Base-by-base conservation (phyloP, 2,797 vertebrate species). In the Columba guinea region DNA sequence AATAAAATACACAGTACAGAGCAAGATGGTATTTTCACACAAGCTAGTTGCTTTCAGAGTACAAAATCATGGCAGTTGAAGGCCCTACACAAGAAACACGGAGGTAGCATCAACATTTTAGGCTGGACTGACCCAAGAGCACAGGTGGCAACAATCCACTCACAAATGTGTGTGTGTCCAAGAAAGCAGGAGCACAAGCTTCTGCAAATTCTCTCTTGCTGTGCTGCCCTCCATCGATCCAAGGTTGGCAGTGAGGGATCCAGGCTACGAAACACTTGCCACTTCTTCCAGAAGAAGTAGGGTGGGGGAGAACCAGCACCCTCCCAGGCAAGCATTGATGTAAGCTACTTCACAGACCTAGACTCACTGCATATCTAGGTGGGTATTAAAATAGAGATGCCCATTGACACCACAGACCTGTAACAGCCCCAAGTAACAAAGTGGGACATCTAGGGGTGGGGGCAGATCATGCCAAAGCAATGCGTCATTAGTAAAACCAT, bases 151-250 rank as follows among this genome's bases (percentile, higher is more conserved):
- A 53, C 68, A 80, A 80, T 8, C 17, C 9, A 2, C 27, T 49
- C 70, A 17, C 10, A 52, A 60, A 16, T 5, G 24, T 1, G 5
- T 17, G 15, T 11, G 17, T 37, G 52, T 27, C 44, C 48, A 70
- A 52, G 48, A 82, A 24, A 87, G 75, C 59, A 75, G 82, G 48
- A 93, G 48, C 28, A 44, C 7, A 11, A 84, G 39, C 52, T 78
- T 41, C 76, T 70, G 52, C 18, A 24, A 52, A 52, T 55, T 19
- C 8, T 12, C 55, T 68, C 64, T 26, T 64, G n/a, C 70, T 64
- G 37, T 1, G 1, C 37, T 26, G 39, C 24, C 39, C n/a, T 51
- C 27, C 0, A 0, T 9, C 19, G 59, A 69, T 71, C 69, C 0
- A 0, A 52, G 52, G 68, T 0, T 30, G n/a, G 46, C 59, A 88